Evolutionary conservation across 2,888 invertebrate genomes (phyloP).

Genomic region (Bruchidius siliquastri): DNA sequence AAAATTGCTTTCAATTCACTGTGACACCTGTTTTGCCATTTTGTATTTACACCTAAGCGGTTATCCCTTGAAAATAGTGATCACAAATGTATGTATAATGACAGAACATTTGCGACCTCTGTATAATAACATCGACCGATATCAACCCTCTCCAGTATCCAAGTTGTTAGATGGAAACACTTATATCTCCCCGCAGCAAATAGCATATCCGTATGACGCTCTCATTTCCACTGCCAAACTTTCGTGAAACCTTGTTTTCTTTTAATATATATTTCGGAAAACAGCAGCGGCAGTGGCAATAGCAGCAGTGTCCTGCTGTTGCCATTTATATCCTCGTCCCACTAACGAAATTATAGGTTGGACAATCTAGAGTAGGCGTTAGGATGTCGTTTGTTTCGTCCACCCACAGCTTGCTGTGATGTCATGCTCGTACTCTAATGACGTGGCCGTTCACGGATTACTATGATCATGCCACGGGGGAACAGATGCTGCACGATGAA

Average conservation of each 20-base stretch:
- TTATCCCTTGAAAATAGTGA: too few species aligned
- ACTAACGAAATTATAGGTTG: slow-evolving; percentile 56
- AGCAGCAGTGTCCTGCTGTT: slow-evolving; percentile 34
- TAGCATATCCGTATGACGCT: background rate
- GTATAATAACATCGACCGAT: background rate
- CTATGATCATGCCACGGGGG: background rate
- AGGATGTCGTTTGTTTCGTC: background rate
- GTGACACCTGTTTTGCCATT: too few species aligned
- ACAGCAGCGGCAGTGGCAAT: background rate
- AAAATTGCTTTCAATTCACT: too few species aligned
- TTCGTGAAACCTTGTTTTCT: background rate
- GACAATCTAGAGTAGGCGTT: slow-evolving; percentile 37
- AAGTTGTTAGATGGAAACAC: background rate
- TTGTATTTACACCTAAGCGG: too few species aligned
- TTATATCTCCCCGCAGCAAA: background rate
- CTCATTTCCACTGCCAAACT: background rate
- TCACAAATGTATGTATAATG: too few species aligned
- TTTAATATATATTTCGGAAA: background rate
- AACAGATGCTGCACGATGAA: background rate
- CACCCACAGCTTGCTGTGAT: background rate
- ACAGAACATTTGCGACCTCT: too few species aligned
- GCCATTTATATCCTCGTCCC: slow-evolving; percentile 51
- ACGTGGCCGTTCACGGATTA: background rate
- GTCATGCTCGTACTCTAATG: background rate
- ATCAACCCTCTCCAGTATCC: background rate